These are phyloP conservation scores for Peromyscus californicus DNA, from an alignment of 2,113 vertebrate species.

Conservation along the genomic window DNA sequence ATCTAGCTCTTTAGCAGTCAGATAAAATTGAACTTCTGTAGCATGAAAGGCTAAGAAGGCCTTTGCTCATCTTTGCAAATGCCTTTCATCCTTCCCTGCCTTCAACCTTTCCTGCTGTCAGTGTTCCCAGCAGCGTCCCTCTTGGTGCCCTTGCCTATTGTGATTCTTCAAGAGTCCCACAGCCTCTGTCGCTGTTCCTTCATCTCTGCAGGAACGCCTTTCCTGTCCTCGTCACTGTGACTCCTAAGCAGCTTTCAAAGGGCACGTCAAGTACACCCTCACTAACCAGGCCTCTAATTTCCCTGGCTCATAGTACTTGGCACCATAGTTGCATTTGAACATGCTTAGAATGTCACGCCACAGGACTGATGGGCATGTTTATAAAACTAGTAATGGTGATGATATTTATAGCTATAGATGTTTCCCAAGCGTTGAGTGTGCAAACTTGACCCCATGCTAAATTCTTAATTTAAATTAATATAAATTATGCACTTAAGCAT, in stretches of 20 bases:
- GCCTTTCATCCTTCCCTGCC: not conserved
- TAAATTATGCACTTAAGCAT: not conserved
- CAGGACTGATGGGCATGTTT: not conserved
- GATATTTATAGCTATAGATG: not conserved
- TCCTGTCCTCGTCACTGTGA: not conserved
- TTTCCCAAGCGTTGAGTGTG: not conserved
- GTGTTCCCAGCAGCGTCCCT: not conserved
- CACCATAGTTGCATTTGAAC: not conserved
- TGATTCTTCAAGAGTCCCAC: not conserved
- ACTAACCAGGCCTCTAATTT: not conserved
- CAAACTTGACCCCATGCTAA: not conserved
- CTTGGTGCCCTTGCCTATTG: not conserved
- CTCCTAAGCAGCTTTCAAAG: not conserved
- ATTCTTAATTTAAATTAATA: not conserved
- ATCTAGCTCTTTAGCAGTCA: not conserved
- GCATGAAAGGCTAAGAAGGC: not conserved
- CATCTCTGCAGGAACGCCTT: not conserved
- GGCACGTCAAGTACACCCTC: not conserved
- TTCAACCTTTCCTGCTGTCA: too few species aligned
- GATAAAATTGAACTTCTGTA: constrained; percentile 25
- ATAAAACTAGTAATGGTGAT: not conserved
- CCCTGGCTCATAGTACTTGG: not conserved
- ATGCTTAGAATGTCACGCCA: not conserved
- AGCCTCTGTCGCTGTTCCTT: not conserved
- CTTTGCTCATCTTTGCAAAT: not conserved